Evolutionary conservation across 2,797 vertebrate species (phyloP).

Genomic region (Chaetodon trifasciatus): DNA sequence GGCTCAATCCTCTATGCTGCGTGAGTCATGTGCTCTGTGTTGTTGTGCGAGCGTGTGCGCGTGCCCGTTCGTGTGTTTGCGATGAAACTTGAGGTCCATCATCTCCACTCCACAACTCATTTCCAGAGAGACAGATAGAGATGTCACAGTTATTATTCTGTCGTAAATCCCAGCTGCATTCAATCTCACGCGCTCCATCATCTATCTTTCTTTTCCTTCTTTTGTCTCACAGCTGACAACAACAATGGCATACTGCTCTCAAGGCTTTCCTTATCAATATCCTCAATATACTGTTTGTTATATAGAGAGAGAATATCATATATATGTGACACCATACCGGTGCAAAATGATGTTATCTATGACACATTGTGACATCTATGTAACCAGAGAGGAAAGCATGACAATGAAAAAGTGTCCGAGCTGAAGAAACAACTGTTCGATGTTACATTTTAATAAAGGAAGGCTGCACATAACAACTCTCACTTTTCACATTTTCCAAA

Average conservation of each 20-base stretch:
- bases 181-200: slow-evolving; percentile 29
- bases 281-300: neutral
- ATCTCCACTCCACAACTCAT: slow-evolving; percentile 35
- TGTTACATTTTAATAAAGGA: too few species aligned
- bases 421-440: too few species aligned
- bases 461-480: too few species aligned
- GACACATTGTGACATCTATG: neutral
- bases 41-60: neutral
- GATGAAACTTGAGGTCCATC: slow-evolving; percentile 35
- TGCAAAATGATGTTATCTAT: neutral
- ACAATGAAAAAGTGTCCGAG: neutral
- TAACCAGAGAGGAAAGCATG: neutral
- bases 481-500: neutral
- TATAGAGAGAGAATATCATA: neutral
- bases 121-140: slow-evolving; percentile 38
- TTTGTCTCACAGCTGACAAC: slow-evolving; percentile 16
- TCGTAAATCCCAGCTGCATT: slow-evolving; percentile 53
- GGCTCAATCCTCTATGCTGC: slow-evolving; percentile 28
- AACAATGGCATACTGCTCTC: neutral
- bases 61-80: slow-evolving; percentile 1
- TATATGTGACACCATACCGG: neutral
- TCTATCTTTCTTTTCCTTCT: slow-evolving; percentile 1
- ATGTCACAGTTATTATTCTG: slow-evolving; percentile 57
- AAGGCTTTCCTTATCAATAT: neutral
- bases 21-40: slow-evolving; percentile 9